Conservation (phyloP, 2,797 vertebrate species). For the Hybognathus amarus region DNA sequence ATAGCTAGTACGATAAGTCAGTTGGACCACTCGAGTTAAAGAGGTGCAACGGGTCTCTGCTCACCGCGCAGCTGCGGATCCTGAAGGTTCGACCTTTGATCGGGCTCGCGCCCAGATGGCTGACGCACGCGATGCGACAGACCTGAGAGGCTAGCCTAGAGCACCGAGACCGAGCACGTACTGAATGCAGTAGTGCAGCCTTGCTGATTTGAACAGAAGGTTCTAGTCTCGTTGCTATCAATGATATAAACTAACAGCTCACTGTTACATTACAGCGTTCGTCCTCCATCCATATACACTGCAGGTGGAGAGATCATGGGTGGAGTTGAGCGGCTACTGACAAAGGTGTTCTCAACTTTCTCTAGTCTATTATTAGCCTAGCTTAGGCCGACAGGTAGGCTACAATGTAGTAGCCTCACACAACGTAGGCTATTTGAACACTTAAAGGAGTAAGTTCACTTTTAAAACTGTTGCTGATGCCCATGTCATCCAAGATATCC, state of each 20-base stretch:
- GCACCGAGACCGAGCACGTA: background rate
- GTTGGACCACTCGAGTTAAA: conserved; percentile 54
- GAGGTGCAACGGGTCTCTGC: conserved; percentile 51
- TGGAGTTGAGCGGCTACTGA: background rate
- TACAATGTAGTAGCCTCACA: background rate
- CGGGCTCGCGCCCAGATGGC: conserved; percentile 43
- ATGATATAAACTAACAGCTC: background rate
- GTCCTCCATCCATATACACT: too few relatives aligned
- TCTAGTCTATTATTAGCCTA: background rate
- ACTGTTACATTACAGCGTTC: background rate
- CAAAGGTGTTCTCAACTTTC: background rate
- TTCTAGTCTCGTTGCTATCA: background rate
- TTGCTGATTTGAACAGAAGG: background rate
- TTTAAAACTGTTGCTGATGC: too few relatives aligned
- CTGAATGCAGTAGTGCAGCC: background rate
- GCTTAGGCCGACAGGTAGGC: background rate
- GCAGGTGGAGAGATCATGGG: background rate
- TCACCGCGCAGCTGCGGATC: conserved; percentile 57
- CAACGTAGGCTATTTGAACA: background rate
- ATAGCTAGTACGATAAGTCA: conserved; percentile 54
- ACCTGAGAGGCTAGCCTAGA: background rate
- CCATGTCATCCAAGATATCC: too few relatives aligned
- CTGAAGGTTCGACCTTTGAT: conserved; percentile 71
- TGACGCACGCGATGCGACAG: conserved; percentile 21
- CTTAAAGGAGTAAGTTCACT: too few relatives aligned